Conservation (phyloP, 2,113 vertebrate genomes). For the Oncorhynchus keta region DNA sequence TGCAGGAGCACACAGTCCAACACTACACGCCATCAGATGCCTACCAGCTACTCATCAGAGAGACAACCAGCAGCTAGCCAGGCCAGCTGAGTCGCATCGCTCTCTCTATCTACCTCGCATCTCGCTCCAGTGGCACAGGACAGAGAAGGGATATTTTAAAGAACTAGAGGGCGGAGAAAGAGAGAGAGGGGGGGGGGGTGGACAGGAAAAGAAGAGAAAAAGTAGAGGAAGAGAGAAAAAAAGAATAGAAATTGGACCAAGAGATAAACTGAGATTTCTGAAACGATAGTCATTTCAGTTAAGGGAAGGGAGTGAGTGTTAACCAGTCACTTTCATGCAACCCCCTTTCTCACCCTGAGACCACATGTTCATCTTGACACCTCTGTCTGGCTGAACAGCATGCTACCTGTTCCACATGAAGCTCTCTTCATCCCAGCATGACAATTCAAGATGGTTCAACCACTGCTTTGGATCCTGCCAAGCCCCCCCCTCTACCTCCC, state of each 20-base stretch:
- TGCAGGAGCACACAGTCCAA: not conserved
- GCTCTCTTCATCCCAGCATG: not conserved
- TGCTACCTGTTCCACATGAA: not conserved
- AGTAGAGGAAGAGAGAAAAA: not conserved
- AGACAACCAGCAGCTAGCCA: slow-evolving; percentile 6
- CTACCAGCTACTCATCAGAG: not conserved
- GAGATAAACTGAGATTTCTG: not conserved
- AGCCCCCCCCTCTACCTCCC: not conserved
- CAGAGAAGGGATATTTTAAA: not conserved
- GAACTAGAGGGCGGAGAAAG: not conserved
- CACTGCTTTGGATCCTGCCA: not conserved
- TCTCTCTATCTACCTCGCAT: not conserved
- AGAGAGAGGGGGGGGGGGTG: not conserved
- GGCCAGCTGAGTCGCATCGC: not conserved
- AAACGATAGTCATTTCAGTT: not conserved
- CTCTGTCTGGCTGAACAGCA: not conserved
- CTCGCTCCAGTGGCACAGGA: not conserved
- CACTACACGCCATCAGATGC: not conserved
- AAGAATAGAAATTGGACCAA: not conserved
- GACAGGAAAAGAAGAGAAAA: not conserved
- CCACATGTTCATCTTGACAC: not conserved
- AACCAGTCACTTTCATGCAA: not conserved
- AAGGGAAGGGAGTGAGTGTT: not conserved
- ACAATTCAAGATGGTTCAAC: not conserved
- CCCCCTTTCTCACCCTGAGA: not conserved